These are phyloP conservation scores for Vombatus ursinus DNA, from an alignment of 2,113 vertebrate genomes.

Conservation along the genomic window DNA sequence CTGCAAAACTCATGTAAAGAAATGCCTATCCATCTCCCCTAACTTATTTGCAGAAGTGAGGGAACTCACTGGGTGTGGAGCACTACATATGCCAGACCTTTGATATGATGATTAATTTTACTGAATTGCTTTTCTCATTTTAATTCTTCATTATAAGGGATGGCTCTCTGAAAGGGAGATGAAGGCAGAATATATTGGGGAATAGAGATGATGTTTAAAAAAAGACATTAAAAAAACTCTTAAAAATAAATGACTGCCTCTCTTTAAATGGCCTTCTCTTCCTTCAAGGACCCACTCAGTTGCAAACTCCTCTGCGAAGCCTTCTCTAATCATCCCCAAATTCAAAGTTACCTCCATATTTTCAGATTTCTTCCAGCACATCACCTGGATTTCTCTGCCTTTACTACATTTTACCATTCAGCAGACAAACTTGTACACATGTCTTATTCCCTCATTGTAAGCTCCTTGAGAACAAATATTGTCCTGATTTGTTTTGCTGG, in stretches of 20 bases:
- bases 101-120: not conserved
- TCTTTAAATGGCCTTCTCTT: not conserved
- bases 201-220: not conserved
- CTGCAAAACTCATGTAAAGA: too few relatives aligned
- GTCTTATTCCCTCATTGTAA: not conserved
- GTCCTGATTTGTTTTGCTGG: not conserved
- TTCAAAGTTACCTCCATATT: not conserved
- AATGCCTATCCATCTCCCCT: too few relatives aligned
- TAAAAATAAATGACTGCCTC: not conserved
- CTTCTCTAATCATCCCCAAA: not conserved
- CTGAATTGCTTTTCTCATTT: not conserved
- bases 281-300: not conserved
- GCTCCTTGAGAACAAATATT: not conserved
- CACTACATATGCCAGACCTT: not conserved
- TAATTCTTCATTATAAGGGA: not conserved
- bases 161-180: too few relatives aligned
- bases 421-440: not conserved
- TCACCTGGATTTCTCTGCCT: not conserved
- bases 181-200: not conserved
- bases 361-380: not conserved
- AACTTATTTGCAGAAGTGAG: not conserved
- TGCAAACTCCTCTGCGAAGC: not conserved
- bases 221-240: not conserved
- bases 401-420: not conserved
- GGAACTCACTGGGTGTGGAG: not conserved